These are phyloP conservation scores for Galendromus occidentalis DNA, from an alignment of 1,140 invertebrate genomes.

Conservation along the genomic window DNA sequence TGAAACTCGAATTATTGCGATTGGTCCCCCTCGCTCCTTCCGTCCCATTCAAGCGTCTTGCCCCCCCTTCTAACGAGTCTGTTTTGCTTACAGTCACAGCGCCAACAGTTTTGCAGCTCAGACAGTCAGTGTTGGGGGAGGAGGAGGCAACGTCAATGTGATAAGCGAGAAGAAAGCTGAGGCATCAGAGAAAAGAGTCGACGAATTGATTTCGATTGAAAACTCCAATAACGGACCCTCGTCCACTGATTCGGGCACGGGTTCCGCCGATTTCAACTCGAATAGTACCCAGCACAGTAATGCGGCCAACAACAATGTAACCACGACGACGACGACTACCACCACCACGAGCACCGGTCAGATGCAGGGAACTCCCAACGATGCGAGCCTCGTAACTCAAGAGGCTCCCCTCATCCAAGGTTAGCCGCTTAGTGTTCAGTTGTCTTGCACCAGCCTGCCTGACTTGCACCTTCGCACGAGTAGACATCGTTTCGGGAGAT, in stretches of 20 bases:
- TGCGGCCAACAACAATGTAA: background rate
- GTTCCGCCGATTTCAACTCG: constrained; percentile 8
- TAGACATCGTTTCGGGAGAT: background rate
- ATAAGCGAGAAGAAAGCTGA: background rate
- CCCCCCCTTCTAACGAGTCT: no score
- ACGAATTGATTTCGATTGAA: background rate
- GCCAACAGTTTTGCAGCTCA: no score
- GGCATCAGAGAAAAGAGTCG: background rate
- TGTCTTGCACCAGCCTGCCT: background rate
- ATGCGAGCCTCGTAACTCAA: background rate
- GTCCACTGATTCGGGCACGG: constrained; percentile 4
- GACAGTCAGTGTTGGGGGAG: background rate
- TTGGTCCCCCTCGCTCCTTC: no score
- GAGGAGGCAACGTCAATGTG: background rate
- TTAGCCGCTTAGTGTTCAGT: background rate
- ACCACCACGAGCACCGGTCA: background rate
- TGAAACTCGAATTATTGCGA: no score
- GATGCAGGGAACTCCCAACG: background rate
- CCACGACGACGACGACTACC: background rate
- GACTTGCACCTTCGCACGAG: background rate
- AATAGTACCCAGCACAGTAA: background rate
- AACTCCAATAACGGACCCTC: background rate
- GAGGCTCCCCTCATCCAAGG: background rate
- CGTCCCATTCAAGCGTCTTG: no score
- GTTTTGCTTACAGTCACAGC: no score